phyloP scores from a whole-genome alignment of 2,888 invertebrate species.

The Salpingus planirostris region DNA sequence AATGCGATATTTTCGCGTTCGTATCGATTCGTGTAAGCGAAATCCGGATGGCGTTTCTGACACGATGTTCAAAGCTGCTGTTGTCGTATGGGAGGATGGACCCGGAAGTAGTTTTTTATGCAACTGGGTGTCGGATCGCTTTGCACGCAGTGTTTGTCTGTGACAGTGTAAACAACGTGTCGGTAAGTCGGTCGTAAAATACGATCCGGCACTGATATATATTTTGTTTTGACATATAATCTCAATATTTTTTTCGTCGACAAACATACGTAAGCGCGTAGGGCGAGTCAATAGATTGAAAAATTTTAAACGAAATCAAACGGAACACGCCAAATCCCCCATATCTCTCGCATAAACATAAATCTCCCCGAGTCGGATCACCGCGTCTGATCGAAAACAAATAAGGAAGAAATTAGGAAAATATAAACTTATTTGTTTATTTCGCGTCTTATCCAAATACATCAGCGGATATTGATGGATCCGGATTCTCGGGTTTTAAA shows the following conservation, averaged over 20 bases:
- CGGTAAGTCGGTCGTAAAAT: conserved; percentile 26
- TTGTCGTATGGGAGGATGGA: conserved; percentile 3
- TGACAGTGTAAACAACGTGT: conserved; percentile 27
- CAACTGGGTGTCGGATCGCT: conserved; percentile 16
- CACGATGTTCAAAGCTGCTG: conserved; percentile 4
- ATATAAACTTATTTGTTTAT: conserved; percentile 13
- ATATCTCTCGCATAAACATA: too few species aligned
- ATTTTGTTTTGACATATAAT: conserved; percentile 27
- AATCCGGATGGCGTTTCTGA: conserved; percentile 4
- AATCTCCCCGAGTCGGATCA: conserved; percentile 5
- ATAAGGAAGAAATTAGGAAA: conserved; percentile 12
- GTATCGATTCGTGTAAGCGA: conserved; percentile 5
- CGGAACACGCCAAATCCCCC: conserved; percentile 8
- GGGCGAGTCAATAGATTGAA: conserved; percentile 24
- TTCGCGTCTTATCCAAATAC: not conserved
- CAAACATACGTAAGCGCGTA: conserved; percentile 15
- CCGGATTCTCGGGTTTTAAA: not conserved
- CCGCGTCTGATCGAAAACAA: conserved; percentile 16
- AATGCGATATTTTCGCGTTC: too few species aligned
- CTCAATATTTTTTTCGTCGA: conserved; percentile 22
- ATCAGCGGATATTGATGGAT: not conserved
- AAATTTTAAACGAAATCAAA: conserved; percentile 21
- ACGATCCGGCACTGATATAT: conserved; percentile 24
- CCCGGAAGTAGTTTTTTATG: conserved; percentile 10
- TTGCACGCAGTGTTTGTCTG: conserved; percentile 21